Evolutionary conservation across 2,113 vertebrate species (phyloP).

Genomic region (Sakesphorus luctuosus): DNA sequence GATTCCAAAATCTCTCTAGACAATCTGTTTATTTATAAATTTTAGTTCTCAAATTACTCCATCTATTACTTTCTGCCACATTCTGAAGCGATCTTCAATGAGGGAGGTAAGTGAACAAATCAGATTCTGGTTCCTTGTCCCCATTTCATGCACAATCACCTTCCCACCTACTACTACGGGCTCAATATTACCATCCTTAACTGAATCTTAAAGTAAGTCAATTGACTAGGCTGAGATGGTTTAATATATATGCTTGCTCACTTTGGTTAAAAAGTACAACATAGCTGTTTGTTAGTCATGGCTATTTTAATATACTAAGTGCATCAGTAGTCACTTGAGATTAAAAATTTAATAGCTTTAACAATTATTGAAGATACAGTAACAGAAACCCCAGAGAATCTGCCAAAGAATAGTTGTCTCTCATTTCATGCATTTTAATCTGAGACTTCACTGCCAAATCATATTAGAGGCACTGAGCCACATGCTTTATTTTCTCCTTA

Average conservation of each 20-base stretch:
- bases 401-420: not conserved
- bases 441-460: conserved; percentile 2
- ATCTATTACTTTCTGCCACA: not conserved
- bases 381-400: not conserved
- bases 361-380: not conserved
- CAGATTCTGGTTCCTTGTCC: not conserved
- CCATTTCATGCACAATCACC: not conserved
- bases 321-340: not conserved
- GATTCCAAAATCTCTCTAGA: not conserved
- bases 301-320: not conserved
- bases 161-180: not conserved
- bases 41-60: not conserved
- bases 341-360: not conserved
- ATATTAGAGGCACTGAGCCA: not conserved
- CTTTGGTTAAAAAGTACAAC: not conserved
- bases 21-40: not conserved
- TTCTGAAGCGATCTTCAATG: not conserved
- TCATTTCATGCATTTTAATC: conserved; percentile 5
- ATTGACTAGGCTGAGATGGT: not conserved
- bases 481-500: conserved; percentile 29
- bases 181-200: not conserved
- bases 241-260: not conserved
- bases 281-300: not conserved
- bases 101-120: not conserved
- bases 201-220: not conserved